These are phyloP conservation scores for Echinarachnius parma DNA, from an alignment of 53 echinoderm and acorn worm species.

Conservation along the genomic window DNA sequence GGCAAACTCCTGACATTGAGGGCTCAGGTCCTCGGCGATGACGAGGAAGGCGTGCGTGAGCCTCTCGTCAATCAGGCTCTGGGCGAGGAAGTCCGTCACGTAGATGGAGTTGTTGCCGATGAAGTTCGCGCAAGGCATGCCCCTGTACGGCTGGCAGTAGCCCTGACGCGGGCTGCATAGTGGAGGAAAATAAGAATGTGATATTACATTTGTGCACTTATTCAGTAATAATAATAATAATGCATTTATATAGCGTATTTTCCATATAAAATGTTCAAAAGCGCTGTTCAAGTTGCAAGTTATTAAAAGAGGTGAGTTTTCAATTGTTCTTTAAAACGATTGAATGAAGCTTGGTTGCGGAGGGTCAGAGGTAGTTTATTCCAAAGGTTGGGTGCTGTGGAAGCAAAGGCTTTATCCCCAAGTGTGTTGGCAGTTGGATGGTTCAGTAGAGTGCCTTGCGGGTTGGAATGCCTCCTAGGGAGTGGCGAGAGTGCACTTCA, in stretches of 20 bases:
- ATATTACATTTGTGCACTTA: too few species aligned
- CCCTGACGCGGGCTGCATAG: slow-evolving; percentile 58
- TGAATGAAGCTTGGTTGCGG: too few species aligned
- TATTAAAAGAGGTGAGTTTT: background rate
- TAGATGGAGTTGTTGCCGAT: slow-evolving; percentile 89
- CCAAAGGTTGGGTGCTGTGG: too few species aligned
- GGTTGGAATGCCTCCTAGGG: too few species aligned
- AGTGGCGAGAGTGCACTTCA: too few species aligned
- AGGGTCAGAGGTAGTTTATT: too few species aligned
- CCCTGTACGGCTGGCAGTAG: slow-evolving; percentile 78
- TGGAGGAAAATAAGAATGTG: background rate
- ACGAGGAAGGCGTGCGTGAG: slow-evolving; percentile 74
- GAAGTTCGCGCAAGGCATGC: slow-evolving; percentile 78
- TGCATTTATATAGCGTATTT: background rate
- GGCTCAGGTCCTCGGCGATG: slow-evolving; percentile 70
- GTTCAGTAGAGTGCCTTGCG: too few species aligned
- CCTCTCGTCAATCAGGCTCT: slow-evolving; percentile 61
- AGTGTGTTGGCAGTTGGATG: too few species aligned
- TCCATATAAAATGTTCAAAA: background rate
- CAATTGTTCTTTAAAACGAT: too few species aligned
- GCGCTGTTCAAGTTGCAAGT: background rate
- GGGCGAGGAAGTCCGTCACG: slow-evolving; percentile 67
- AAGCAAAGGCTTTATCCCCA: too few species aligned
- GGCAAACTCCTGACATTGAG: slow-evolving; percentile 71
- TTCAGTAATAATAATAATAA: background rate